phyloP scores from a whole-genome alignment of 2,888 invertebrate genomes.

The Tipula vernalis region DNA sequence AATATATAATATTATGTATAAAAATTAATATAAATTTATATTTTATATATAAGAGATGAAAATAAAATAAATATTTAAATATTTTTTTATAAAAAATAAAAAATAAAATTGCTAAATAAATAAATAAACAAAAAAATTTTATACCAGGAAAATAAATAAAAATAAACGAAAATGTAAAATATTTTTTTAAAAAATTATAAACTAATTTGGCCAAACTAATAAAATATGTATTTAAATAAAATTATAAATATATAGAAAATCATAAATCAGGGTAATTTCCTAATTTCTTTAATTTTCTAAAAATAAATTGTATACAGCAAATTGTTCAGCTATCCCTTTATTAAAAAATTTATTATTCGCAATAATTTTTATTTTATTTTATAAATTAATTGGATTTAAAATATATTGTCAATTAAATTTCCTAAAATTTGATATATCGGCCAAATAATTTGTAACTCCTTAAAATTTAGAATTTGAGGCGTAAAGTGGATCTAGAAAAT shows the following conservation, averaged over 20 bases:
- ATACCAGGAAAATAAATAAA: background rate
- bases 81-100: background rate
- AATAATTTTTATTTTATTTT: background rate
- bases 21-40: background rate
- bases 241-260: background rate
- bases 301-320: background rate
- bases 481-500: background rate
- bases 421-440: background rate
- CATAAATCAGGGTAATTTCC: background rate
- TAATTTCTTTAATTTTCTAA: background rate
- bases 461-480: background rate
- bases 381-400: background rate
- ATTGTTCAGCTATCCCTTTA: background rate
- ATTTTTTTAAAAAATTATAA: background rate
- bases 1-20: background rate
- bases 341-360: background rate
- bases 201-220: background rate
- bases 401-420: background rate
- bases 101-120: background rate
- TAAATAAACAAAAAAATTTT: background rate
- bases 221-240: background rate
- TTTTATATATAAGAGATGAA: constrained; percentile 4
- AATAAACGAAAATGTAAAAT: background rate
- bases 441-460: background rate
- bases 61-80: background rate